A percentile compares a stretch with the other conserved stretches of the same genome.
Conservation (phyloP, 2,888 invertebrate species). For the Glaucopsyche alexis region DNA sequence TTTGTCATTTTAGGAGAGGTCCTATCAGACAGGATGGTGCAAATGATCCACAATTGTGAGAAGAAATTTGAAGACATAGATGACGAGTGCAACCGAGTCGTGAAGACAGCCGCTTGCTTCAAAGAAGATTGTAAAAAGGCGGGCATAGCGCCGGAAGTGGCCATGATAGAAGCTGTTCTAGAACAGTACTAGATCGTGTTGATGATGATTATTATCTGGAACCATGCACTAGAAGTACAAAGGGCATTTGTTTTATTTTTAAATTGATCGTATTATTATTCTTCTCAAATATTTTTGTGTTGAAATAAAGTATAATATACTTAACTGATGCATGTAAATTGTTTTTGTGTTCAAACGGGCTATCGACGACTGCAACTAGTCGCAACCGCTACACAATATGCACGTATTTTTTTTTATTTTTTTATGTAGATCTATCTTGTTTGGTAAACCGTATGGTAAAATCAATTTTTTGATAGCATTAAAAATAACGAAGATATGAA, state of each 20-base stretch:
- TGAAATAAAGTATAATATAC: no score
- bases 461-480: no score
- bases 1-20: slow-evolving; percentile 52
- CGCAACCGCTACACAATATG: no score
- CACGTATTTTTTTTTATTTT: no score
- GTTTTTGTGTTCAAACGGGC: background rate
- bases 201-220: background rate
- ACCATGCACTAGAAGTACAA: background rate
- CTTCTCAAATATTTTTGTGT: background rate
- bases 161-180: slow-evolving; percentile 70
- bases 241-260: background rate
- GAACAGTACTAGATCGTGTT: slow-evolving; percentile 54
- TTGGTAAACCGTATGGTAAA: no score
- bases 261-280: background rate
- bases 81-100: slow-evolving; percentile 66
- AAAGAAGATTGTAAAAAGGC: slow-evolving; percentile 57
- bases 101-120: slow-evolving; percentile 71
- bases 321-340: background rate
- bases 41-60: slow-evolving; percentile 68
- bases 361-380: no score
- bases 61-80: slow-evolving; percentile 57
- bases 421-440: no score
- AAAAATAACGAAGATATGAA: no score
- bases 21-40: slow-evolving; percentile 61
- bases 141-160: slow-evolving; percentile 68